phyloP scores from a whole-genome alignment of 2,888 invertebrate species.

The Orchesella flavescens region DNA sequence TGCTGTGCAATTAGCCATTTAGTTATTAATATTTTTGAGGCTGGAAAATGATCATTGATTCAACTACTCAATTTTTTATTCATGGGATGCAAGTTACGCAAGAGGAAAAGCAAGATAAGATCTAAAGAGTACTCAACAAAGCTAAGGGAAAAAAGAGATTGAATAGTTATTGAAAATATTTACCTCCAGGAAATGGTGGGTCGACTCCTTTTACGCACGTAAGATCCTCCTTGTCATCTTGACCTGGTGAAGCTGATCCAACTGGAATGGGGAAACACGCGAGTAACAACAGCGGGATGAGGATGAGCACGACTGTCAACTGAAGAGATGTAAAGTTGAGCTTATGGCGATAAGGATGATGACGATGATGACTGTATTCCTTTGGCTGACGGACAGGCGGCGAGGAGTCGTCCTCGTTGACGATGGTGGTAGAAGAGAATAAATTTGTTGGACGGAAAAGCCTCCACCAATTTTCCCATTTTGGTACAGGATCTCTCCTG shows the following conservation, averaged over 20 bases:
- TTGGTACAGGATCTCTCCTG: neutral
- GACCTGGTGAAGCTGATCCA: conserved; percentile 33
- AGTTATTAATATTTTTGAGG: too few relatives aligned
- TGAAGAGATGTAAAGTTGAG: conserved; percentile 46
- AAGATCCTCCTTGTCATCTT: conserved; percentile 45
- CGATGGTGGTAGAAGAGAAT: conserved; percentile 5
- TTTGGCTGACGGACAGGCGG: too few relatives aligned
- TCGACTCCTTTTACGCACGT: conserved; percentile 41
- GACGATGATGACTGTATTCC: conserved; percentile 15
- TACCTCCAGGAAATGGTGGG: conserved; percentile 40
- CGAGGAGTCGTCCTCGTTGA: neutral
- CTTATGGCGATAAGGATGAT: conserved; percentile 20
- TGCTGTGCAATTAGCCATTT: too few relatives aligned
- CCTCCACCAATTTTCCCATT: conserved; percentile 36
- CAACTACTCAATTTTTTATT: too few relatives aligned
- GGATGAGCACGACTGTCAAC: conserved; percentile 52
- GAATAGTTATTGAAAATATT: neutral
- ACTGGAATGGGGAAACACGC: conserved; percentile 47
- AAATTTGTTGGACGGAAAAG: conserved; percentile 29
- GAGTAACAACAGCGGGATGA: conserved; percentile 27
- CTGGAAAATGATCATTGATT: too few relatives aligned
- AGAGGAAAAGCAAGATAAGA: too few relatives aligned
- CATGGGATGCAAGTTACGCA: too few relatives aligned
- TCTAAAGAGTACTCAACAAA: too few relatives aligned
- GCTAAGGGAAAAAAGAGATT: too few relatives aligned